Conservation (phyloP, 2,113 vertebrate genomes). For the Speoplatyrhinus poulsoni region DNA sequence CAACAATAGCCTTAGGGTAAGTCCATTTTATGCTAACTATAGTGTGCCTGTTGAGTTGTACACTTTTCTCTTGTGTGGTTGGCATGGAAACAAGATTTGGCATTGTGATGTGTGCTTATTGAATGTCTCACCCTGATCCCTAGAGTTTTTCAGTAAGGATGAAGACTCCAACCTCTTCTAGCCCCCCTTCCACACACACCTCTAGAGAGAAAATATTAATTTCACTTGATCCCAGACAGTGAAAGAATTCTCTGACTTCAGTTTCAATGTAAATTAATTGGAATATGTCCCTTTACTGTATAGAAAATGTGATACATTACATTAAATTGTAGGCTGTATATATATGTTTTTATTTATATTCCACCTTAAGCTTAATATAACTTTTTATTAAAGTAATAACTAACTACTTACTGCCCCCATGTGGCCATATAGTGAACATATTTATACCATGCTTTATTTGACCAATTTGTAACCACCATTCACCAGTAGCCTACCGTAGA, state of each 20-base stretch:
- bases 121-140: constrained; percentile 63
- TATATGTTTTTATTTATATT: background rate
- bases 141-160: constrained; percentile 35
- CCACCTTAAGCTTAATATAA: background rate
- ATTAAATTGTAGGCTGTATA: too few species aligned
- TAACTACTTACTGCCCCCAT: constrained; percentile 18
- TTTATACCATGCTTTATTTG: too few species aligned
- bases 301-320: background rate
- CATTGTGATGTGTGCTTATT: constrained; percentile 56
- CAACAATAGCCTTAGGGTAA: background rate
- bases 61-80: constrained; percentile 61
- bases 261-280: too few species aligned
- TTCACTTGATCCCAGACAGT: too few species aligned
- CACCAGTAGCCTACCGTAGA: too few species aligned
- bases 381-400: background rate
- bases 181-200: too few species aligned
- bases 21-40: background rate
- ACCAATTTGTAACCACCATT: too few species aligned
- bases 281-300: too few species aligned
- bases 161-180: constrained; percentile 1
- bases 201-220: too few species aligned
- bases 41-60: constrained; percentile 34
- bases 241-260: too few species aligned
- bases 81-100: constrained; percentile 73
- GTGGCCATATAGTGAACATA: constrained; percentile 7